Evolutionary conservation across 2,888 invertebrate species (phyloP).

Genomic region (Torymus aiolomorphi): DNA sequence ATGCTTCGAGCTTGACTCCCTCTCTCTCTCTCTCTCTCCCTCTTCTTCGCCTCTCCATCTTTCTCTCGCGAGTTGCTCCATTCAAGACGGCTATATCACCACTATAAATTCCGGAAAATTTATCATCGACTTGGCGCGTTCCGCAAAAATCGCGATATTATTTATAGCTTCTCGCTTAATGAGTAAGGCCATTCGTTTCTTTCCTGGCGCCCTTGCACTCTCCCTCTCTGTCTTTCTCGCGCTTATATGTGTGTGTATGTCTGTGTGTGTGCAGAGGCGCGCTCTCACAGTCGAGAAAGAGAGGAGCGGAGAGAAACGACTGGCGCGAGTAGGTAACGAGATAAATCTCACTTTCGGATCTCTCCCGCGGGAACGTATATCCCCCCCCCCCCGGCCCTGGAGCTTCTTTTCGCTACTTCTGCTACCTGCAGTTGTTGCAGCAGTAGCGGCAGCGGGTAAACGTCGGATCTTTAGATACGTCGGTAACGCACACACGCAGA

Average conservation of each 20-base stretch:
- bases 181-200: conserved; percentile 61
- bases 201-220: conserved; percentile 45
- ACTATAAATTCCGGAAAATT: conserved; percentile 59
- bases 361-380: conserved; percentile 60
- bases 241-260: neutral
- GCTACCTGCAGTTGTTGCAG: conserved; percentile 27
- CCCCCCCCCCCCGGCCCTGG: conserved; percentile 52
- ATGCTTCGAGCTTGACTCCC: no score
- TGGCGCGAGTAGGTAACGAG: conserved; percentile 59
- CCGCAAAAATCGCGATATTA: conserved; percentile 58
- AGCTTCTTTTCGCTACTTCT: neutral
- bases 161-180: conserved; percentile 62
- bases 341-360: conserved; percentile 67
- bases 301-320: conserved; percentile 16
- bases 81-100: no score
- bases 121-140: conserved; percentile 52
- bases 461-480: conserved; percentile 53
- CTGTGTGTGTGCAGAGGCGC: neutral
- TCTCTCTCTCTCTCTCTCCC: no score
- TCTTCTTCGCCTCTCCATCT: no score
- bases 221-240: conserved; percentile 5
- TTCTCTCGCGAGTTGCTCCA: no score
- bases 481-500: conserved; percentile 39
- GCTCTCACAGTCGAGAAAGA: conserved; percentile 33
- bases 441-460: conserved; percentile 37